These are phyloP conservation scores for Amitus sp. DNA, from an alignment of 2,888 invertebrate genomes.

Conservation along the genomic window DNA sequence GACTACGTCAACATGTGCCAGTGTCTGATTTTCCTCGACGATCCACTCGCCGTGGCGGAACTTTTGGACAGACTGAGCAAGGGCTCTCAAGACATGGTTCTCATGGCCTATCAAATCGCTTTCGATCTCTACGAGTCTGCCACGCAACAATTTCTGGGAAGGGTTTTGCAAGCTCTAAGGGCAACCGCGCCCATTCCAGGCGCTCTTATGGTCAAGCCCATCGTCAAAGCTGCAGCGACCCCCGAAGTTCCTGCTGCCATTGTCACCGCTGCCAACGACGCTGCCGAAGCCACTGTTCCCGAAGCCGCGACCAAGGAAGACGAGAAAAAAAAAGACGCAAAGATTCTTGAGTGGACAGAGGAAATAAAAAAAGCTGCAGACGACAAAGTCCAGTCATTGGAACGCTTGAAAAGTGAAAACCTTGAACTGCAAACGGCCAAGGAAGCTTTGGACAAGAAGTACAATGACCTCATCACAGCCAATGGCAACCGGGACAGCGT, in stretches of 20 bases:
- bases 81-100: slow-evolving; percentile 79
- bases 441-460: slow-evolving; percentile 50
- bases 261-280: slow-evolving; percentile 63
- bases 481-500: slow-evolving; percentile 45
- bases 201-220: slow-evolving; percentile 77
- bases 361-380: slow-evolving; percentile 49
- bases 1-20: slow-evolving; percentile 99
- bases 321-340: slow-evolving; percentile 68
- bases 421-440: slow-evolving; percentile 53
- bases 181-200: slow-evolving; percentile 85
- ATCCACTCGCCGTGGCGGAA: slow-evolving; percentile 91
- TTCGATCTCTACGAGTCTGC: slow-evolving; percentile 99
- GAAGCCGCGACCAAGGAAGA: slow-evolving; percentile 57
- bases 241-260: slow-evolving; percentile 52
- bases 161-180: slow-evolving; percentile 84
- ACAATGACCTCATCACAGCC: slow-evolving; percentile 47
- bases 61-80: slow-evolving; percentile 89
- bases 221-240: slow-evolving; percentile 69
- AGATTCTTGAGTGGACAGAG: no score
- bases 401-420: slow-evolving; percentile 56
- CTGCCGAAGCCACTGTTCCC: not conserved
- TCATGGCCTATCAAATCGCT: slow-evolving; percentile 99
- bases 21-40: slow-evolving; percentile 96
- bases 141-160: slow-evolving; percentile 94
- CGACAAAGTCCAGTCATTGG: slow-evolving; percentile 51